These are phyloP conservation scores for Drosophila aff. DNA, from an alignment of 1,140 invertebrate species.

Conservation along the genomic window DNA sequence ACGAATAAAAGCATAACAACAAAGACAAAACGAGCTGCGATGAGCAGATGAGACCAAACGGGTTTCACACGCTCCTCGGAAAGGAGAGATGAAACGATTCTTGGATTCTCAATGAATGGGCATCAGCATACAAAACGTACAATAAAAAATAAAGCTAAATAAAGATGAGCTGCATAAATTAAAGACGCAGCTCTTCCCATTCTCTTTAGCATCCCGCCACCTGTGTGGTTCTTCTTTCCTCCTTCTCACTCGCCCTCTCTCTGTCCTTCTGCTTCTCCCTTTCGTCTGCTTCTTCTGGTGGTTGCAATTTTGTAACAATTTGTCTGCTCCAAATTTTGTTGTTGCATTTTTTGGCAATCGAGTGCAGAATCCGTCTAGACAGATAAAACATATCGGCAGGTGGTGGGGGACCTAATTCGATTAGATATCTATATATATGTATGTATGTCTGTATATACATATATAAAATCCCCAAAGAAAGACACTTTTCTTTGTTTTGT, in stretches of 20 bases:
- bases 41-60: constrained; percentile 55
- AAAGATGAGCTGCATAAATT: constrained; percentile 80
- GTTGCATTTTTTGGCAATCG: constrained; percentile 39
- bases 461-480: background rate
- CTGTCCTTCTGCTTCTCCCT: background rate
- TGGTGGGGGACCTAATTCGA: constrained; percentile 11
- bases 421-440: background rate
- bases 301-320: constrained; percentile 72
- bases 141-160: constrained; percentile 64
- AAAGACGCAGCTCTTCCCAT: constrained; percentile 40
- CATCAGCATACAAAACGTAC: constrained; percentile 7
- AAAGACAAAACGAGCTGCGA: constrained; percentile 11
- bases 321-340: constrained; percentile 51
- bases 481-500: constrained; percentile 21
- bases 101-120: constrained; percentile 69
- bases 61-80: constrained; percentile 50
- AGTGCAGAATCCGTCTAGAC: constrained; percentile 38
- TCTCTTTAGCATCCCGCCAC: background rate
- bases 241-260: background rate
- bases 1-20: constrained; percentile 27
- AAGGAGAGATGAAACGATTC: constrained; percentile 57
- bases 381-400: constrained; percentile 15
- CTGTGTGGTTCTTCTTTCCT: constrained; percentile 5
- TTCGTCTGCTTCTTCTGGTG: constrained; percentile 5
- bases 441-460: background rate